Evolutionary conservation across 1,140 invertebrate genomes (phyloP).

Genomic region (Cheumatopsyche charites): DNA sequence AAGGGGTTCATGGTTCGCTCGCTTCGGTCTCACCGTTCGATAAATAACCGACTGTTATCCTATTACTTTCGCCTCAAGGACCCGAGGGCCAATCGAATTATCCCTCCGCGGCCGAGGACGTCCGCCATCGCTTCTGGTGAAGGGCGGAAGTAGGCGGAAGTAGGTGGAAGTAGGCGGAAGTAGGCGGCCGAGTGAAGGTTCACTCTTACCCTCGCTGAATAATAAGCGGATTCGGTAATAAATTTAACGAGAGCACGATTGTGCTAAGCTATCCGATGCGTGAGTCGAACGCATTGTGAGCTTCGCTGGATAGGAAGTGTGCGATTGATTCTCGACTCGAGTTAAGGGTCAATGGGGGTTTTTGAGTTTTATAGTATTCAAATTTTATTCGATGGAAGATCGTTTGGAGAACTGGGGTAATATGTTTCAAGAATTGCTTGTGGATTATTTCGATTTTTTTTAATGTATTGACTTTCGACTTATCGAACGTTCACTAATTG

Average conservation of each 20-base stretch:
- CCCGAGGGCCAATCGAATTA: conserved; percentile 17
- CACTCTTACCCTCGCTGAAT: neutral
- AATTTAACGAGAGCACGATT: conserved; percentile 8
- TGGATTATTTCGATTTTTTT: too few relatives aligned
- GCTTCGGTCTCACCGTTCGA: neutral
- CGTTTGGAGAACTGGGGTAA: too few relatives aligned
- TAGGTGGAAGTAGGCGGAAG: neutral
- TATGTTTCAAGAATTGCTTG: too few relatives aligned
- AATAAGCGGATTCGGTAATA: neutral
- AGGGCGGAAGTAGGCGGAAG: neutral
- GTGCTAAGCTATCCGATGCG: neutral
- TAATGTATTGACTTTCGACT: too few relatives aligned
- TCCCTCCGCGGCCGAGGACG: conserved; percentile 8
- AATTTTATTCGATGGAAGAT: too few relatives aligned
- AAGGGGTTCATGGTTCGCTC: neutral
- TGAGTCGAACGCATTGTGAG: too few relatives aligned
- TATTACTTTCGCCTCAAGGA: conserved; percentile 23
- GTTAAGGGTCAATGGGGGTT: too few relatives aligned
- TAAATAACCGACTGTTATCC: conserved; percentile 23
- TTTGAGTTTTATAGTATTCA: too few relatives aligned
- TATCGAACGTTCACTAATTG: too few relatives aligned
- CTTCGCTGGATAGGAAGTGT: too few relatives aligned
- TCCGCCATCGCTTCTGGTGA: neutral
- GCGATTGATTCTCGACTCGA: too few relatives aligned
- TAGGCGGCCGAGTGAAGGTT: neutral